Base-by-base conservation (phyloP, 2,888 invertebrate genomes). In the Drosophila meridionalis region DNA sequence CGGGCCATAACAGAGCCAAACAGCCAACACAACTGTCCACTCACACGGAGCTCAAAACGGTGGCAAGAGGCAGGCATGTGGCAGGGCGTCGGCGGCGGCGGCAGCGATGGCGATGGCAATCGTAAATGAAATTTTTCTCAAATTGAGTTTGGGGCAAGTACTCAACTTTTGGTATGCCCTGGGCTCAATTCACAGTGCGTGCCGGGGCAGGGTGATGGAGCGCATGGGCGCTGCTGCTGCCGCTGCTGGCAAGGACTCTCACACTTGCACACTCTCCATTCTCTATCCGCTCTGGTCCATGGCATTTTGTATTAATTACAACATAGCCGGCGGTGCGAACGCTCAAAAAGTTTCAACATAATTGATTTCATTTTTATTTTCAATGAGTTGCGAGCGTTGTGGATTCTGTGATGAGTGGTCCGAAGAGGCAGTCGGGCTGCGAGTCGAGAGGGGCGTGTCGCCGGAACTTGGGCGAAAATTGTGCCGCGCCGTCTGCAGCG, bases 281-380 rank as follows among this genome's bases (percentile, higher is more conserved):
- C 40, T 3, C n/a, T 42, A n/a, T 30, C 30, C 42, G 4, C 14
- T 34, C 58, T 36, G 8, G 58, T 34, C 70, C 69, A 69, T 56
- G 68, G 82, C 87, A 87, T 86, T 89, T 89, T 87, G 85, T 86
- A 86, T 86, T 86, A 86, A 86, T 86, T 86, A 86, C 85, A 89
- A 75, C 78, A 80, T 82, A 75, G 85, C 85, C 85, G 69, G 65
- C 73, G 84, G 85, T 76, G 67, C 64, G 65, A 83, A 56, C 79
- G 77, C 79, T 75, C 82, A 65, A 69, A 86, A 85, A 87, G 78
- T 85, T 85, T 78, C 73, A 78, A 80, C 80, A 87, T 84, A 84
- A 89, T 89, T 89, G 87, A 87, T 89, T 86, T 87, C 76, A 77
- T 77, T 87, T 83, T 84, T 78, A 87, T 80, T 78, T 75, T 63